Conservation (phyloP, 2,888 invertebrate genomes). For the Xanthorhoe designata region DNA sequence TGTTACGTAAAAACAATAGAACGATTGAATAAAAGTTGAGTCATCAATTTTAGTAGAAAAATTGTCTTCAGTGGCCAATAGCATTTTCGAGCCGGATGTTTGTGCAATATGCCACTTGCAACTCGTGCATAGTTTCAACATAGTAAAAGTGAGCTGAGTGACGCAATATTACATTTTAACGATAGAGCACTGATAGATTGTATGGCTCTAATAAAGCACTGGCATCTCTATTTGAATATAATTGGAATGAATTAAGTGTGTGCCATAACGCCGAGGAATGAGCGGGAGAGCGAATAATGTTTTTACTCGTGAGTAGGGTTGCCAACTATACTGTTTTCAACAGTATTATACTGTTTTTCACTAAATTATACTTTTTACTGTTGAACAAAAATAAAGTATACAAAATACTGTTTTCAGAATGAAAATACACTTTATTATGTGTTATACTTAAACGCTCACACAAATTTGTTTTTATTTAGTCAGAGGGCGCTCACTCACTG, state of each 20-base stretch:
- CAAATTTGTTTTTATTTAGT: too few relatives aligned
- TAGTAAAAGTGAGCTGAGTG: conserved; percentile 77
- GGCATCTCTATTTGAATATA: background rate
- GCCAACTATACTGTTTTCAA: too few relatives aligned
- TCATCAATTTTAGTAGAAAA: conserved; percentile 47
- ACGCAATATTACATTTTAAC: conserved; percentile 75
- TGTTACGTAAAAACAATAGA: conserved; percentile 32
- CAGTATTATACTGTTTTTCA: too few relatives aligned
- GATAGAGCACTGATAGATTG: conserved; percentile 56
- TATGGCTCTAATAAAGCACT: background rate
- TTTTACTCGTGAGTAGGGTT: too few relatives aligned
- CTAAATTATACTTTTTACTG: too few relatives aligned
- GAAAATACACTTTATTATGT: too few relatives aligned
- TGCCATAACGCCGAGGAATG: too few relatives aligned
- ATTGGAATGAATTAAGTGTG: conserved; percentile 42
- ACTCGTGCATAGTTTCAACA: conserved; percentile 77
- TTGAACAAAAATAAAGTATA: too few relatives aligned
- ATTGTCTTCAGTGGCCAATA: conserved; percentile 54
- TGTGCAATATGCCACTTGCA: conserved; percentile 69
- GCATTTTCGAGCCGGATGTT: conserved; percentile 74
- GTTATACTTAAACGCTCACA: too few relatives aligned
- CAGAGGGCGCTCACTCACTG: too few relatives aligned
- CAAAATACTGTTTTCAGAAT: too few relatives aligned
- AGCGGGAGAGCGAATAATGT: too few relatives aligned
- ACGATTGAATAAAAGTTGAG: conserved; percentile 37